Percentiles rank a stretch among this genome's conserved stretches.
Evolutionary conservation across 2,113 vertebrate genomes (phyloP).

Genomic region (Carettochelys insculpta): DNA sequence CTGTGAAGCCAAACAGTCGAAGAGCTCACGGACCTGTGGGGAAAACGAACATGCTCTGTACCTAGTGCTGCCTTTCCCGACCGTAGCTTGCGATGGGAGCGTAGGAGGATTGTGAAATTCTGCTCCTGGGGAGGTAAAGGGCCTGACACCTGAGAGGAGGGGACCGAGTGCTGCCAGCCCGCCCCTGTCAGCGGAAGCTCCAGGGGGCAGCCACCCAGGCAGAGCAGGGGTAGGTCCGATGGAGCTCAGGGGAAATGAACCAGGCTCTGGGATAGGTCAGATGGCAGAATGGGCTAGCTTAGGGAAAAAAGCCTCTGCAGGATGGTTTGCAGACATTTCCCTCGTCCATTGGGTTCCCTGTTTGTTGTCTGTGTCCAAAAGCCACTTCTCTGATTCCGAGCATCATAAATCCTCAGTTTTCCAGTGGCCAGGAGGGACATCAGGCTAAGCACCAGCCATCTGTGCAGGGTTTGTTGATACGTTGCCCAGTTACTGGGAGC

Average conservation of each 20-base stretch:
- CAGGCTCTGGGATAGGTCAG: background rate
- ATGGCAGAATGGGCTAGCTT: constrained; percentile 39
- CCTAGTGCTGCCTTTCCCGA: too few species aligned
- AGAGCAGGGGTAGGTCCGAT: accelerated
- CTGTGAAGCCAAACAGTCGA: background rate
- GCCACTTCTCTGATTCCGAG: constrained; percentile 63
- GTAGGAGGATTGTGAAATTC: background rate
- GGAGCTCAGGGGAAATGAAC: accelerated
- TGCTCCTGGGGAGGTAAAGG: background rate
- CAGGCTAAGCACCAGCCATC: constrained; percentile 19
- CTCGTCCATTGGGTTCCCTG: constrained; percentile 54
- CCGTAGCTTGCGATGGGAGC: too few species aligned
- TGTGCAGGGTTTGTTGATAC: constrained; percentile 33
- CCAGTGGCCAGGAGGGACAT: constrained; percentile 47
- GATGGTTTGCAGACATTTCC: constrained; percentile 40
- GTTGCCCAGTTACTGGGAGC: constrained; percentile 64
- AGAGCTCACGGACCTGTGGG: background rate
- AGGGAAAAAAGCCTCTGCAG: constrained; percentile 25
- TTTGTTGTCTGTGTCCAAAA: constrained; percentile 33
- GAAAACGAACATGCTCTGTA: too few species aligned
- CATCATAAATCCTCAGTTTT: constrained; percentile 70
- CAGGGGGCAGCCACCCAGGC: background rate
- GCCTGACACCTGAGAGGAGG: background rate
- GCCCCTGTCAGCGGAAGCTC: background rate
- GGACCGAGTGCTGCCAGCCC: background rate